These are phyloP conservation scores for Caradrina kadenii DNA, from an alignment of 2,888 invertebrate genomes.

Conservation along the genomic window DNA sequence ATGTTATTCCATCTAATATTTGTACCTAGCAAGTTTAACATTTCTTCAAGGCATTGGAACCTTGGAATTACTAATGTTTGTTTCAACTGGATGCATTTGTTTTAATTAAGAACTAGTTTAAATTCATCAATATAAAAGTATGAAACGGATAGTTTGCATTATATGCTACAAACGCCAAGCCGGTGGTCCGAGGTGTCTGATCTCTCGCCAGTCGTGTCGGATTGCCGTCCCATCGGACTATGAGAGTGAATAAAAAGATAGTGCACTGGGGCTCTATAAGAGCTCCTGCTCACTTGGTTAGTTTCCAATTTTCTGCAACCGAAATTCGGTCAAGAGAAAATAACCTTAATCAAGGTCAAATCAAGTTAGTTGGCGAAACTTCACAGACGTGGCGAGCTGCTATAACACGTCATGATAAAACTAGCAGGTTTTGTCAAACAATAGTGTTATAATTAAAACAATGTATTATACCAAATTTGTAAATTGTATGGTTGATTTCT, in stretches of 20 bases:
- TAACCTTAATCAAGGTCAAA: background rate
- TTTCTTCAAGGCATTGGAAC: slow-evolving; percentile 28
- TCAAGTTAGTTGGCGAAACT: background rate
- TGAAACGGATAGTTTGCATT: slow-evolving; percentile 4
- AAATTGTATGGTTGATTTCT: background rate
- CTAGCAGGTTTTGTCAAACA: background rate
- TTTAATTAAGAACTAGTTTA: slow-evolving; percentile 30
- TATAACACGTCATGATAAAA: background rate
- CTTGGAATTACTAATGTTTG: slow-evolving; percentile 43
- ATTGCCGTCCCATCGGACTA: too few relatives aligned
- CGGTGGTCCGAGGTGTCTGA: too few relatives aligned
- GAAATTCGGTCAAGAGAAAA: too few relatives aligned
- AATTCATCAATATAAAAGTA: slow-evolving; percentile 14
- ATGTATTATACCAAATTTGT: background rate
- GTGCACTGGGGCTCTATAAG: too few relatives aligned
- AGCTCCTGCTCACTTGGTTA: too few relatives aligned
- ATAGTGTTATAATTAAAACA: background rate
- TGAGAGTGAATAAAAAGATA: too few relatives aligned
- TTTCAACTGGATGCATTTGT: slow-evolving; percentile 25
- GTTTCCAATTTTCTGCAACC: too few relatives aligned
- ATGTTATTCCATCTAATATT: background rate
- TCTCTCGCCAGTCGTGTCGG: too few relatives aligned
- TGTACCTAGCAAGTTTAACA: slow-evolving; percentile 18
- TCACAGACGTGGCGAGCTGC: background rate
- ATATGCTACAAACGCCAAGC: too few relatives aligned